Evolutionary conservation across 2,113 vertebrate genomes (phyloP), one percentile per base, ranked within the genome.

Genomic region (Nannobrachium achirus): DNA sequence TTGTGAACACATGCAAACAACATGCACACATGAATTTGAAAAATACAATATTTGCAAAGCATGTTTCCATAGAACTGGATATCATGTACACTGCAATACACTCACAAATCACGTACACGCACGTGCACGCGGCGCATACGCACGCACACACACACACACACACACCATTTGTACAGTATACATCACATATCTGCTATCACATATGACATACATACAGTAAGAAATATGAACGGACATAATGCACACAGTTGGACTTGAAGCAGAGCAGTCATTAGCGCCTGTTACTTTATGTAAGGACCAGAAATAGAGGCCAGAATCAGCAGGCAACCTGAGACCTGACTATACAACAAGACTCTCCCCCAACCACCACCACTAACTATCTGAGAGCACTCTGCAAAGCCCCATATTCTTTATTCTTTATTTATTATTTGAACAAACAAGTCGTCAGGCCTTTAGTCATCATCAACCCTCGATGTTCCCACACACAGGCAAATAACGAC

Each of bases 251-350:
- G 18, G 58, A n/a, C n/a, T n/a, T n/a, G n/a, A n/a, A 61, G 66
- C 56, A 52, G 60, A 82, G 55, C 56, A 66, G 69, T 66, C 61
- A 82, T 80, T 69, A 80, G 66, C 10, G 55, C 11, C 62, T 71
- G 68, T 78, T 69, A 75, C 75, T 86, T n/a, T 77, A 79, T 71
- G 74, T 78, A 76, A 85, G 77, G 78, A 74, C 79, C 78, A 58
- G 66, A 88, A 88, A 73, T 38, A 79, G 41, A 83, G 65, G 81
- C 74, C 64, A 71, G 18, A 50, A 65, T 78, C 71, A 68, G 73
- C 60, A 56, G 49, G 49, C 56, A 79, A 76, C 51, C 71, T 63
- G 73, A 86, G 63, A 75, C 50, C 40, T 19, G 8, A 67, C 63
- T 64, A 11, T 20, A 57, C 50, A 55, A 63, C 64, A 41, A 38